Evolutionary conservation across 2,113 vertebrate genomes (phyloP), one percentile per base, ranked within the genome.

Genomic region (Ibidorhyncha struthersii): DNA sequence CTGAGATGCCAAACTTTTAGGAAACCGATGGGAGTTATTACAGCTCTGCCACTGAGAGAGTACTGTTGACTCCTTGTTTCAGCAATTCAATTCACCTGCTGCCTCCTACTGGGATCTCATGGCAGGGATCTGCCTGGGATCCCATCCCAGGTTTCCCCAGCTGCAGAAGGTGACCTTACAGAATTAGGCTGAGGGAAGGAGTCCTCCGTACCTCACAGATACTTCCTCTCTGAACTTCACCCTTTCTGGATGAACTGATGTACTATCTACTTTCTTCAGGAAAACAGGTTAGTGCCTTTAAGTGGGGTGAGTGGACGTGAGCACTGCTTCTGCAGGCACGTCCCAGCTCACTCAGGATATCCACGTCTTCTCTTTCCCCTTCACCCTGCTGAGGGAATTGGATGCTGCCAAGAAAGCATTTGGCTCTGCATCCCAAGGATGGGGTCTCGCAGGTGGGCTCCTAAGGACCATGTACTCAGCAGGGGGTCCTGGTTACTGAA

Each of bases 21-120:
- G 67, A 72, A 67, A 47, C 2, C 0, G 0, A 38, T 14, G 15
- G 21, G 29, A 34, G 13, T n/a, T 90, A 69, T 12, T 63, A 55
- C 1, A 27, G 52, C 32, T 66, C 47, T 90, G 82, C 21, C 17
- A 61, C 36, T 47, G 36, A 66, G 25, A 77, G 23, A 80, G 26
- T 14, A 47, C 36, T 0, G 0, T 4, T 0, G 1, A 43, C 34
- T 50, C 34, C 40, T 89, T 62, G 36, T 41, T 82, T 80, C 76
- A 72, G 30, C 62, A 71, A 29, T 27, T 74, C 49, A 63, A 26
- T 83, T 73, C 8, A 41, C 40, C 45, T 86, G 45, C 71, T 38
- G 58, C 2, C 3, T 88, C 49, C 71, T 77, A 6, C 43, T 27
- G 29, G 56, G 30, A 26, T 52, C 45, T 21, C 2, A 2, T 26